A percentile compares a stretch with the other conserved stretches of the same genome.
Evolutionary conservation across 2,888 invertebrate species (phyloP).

Genomic region (Argyresthia goedartella): DNA sequence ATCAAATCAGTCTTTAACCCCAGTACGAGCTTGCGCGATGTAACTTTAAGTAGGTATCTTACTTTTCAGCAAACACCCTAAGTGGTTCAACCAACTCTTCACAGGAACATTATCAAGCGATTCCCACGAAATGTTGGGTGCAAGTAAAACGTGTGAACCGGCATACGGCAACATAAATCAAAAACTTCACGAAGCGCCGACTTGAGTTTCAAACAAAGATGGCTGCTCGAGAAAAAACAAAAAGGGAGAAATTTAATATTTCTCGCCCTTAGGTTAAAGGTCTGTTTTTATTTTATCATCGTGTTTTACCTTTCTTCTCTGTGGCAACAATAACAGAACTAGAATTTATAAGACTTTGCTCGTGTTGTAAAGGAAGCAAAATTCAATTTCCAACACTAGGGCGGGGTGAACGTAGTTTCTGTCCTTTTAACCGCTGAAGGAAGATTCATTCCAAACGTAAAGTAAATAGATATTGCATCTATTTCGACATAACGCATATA

Average conservation of each 20-base stretch:
- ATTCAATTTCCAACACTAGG: no score
- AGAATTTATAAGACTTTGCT: no score
- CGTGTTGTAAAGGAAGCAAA: no score
- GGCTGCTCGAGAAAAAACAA: slow-evolving; percentile 25
- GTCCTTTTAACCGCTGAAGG: no score
- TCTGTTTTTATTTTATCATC: neutral
- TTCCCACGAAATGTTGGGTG: slow-evolving; percentile 31
- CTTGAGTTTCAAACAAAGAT: slow-evolving; percentile 30
- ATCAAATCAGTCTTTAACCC: no score
- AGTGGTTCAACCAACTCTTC: slow-evolving; percentile 1
- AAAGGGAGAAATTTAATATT: slow-evolving; percentile 27
- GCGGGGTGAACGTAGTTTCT: no score
- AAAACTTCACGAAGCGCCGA: slow-evolving; percentile 36
- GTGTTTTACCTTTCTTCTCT: no score
- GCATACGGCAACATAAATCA: slow-evolving; percentile 26
- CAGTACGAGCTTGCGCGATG: neutral
- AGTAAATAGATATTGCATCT: no score
- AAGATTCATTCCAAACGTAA: no score
- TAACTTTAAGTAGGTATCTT: neutral
- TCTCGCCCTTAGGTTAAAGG: slow-evolving; percentile 12
- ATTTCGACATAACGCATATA: no score
- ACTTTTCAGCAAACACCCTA: neutral
- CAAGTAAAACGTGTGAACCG: slow-evolving; percentile 26
- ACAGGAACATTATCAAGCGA: slow-evolving; percentile 26
- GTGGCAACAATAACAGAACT: no score